phyloP scores from a whole-genome alignment of 64 coral and sea anemone genomes.

The Porites lutea region DNA sequence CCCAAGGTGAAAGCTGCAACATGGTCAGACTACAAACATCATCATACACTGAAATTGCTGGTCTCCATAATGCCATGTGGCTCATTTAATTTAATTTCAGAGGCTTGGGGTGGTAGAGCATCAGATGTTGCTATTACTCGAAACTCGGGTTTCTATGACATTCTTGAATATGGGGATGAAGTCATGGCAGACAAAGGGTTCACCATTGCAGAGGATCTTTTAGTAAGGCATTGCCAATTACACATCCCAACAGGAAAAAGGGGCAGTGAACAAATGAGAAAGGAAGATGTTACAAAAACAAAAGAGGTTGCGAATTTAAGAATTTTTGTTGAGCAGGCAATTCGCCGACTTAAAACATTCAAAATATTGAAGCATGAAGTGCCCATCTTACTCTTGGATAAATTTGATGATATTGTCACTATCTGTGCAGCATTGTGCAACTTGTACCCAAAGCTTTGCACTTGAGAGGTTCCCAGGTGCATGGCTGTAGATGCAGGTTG shows the following conservation, averaged over 20 bases:
- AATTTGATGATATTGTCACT: conserved; percentile 53
- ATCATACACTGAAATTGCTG: conserved; percentile 33
- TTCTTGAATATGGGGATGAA: conserved; percentile 35
- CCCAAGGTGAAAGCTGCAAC: conserved; percentile 33
- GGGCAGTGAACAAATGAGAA: conserved; percentile 35
- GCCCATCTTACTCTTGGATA: conserved; percentile 42
- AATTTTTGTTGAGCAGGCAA: conserved; percentile 22
- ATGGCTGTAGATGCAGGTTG: no score
- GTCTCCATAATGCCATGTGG: conserved; percentile 52
- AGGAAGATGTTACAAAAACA: neutral
- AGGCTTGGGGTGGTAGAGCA: conserved; percentile 36
- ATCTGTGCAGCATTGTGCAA: conserved; percentile 43
- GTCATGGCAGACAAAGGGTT: conserved; percentile 61
- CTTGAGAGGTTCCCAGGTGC: no score
- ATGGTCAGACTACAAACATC: conserved; percentile 58
- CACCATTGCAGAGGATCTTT: conserved; percentile 52
- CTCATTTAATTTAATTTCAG: conserved; percentile 52
- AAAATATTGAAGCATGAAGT: neutral
- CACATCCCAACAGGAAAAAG: conserved; percentile 51
- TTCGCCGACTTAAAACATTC: neutral
- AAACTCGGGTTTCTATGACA: conserved; percentile 38
- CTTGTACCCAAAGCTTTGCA: conserved; percentile 18
- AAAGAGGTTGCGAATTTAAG: conserved; percentile 6
- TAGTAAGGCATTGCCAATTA: conserved; percentile 4
- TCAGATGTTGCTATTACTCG: conserved; percentile 43